Evolutionary conservation across 2,888 invertebrate species (phyloP), one percentile per base, ranked within the genome.

Genomic region (Dascillus cervinus): DNA sequence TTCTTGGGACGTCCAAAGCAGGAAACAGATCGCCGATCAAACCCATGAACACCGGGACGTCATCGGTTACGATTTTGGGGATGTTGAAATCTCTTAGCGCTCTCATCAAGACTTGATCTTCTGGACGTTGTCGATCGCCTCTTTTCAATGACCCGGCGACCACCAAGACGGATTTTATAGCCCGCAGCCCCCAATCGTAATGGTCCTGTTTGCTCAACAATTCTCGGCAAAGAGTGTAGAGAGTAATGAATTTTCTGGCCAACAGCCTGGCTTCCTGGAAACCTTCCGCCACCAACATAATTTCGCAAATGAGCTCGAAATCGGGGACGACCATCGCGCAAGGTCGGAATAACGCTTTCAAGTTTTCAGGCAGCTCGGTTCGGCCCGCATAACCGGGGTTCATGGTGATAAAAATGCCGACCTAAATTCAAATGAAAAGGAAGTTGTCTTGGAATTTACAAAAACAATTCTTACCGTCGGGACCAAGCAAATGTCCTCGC

Each of bases 311-410:
- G 53, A 95, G 62, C 50, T 91, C 94, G 64, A 92, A 91, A 66
- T 95, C 95, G 1, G 95, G 95, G 8, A 95, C 94, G 6, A 95
- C 92, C 95, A 95, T 95, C 33, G 94, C 94, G 61, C 94, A 95
- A 1, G 95, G 94, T 54, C 94, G 70, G 53, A 80, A 81, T 4
- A 80, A 54, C 2, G 80, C 79, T 55, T 81, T 65, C 71, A 59
- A 74, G 64, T 90, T 90, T 63, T 90, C 90, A 0, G 90, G 90
- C 29, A 90, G 66, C 60, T 90, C 90, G 0, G 89, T 86, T 44
- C 94, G 72, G 1, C 94, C 94, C 2, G 94, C 92, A 58, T 94
- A 94, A 10, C 92, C 94, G 0, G 94, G 94, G 66, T 94, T 94
- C 94, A 94, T 94, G 0, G 94, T 94, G 36, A 95, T 92, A 54